Base-by-base conservation (phyloP, 2,113 vertebrate genomes). In the Anser cygnoides region DNA sequence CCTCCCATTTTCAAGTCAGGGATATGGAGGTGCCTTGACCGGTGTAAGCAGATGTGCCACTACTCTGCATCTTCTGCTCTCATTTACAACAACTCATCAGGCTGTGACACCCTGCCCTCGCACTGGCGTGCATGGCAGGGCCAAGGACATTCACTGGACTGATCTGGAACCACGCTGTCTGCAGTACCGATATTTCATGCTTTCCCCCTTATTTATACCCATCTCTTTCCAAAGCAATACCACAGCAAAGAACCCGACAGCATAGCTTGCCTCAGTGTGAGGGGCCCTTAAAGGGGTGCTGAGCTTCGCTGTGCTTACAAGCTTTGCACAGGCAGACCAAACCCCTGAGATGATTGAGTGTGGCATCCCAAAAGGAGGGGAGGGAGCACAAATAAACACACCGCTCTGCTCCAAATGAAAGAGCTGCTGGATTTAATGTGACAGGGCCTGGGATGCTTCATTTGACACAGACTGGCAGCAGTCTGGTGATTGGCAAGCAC, bases 401-500 rank as follows among this genome's bases (percentile, higher is more conserved):
- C 81, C 33, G 77, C 90, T 95, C 84, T 62, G 61, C 90, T 93
- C 62, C 25, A 84, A 96, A 97, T 71, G 89, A 79, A 96, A 91
- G 96, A 97, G 96, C 93, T 92, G 93, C 95, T 91, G 96, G 93
- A 97, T 97, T 96, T 94, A 94, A 97, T 96, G 90, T 97, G 96
- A 97, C 96, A 97, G 95, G 91, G 87, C 78, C 87, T 75, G 97
- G 87, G 89, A 97, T 84, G 97, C 96, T 97, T 97, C 97, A 97
- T 97, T 97, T 96, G 97, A 93, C 96, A 97, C 95, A 96, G 96
- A 97, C 93, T 92, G 96, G 96, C 97, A 97, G 96, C 92, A 95
- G 97, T 43, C 95, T 95, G 95, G 96, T 97, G 96, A 97, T 94
- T 97, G 96, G 97, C 96, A 97, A 94, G 93, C 33, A 2, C 66